These are phyloP conservation scores for Lapara coniferarum DNA, from an alignment of 2,888 invertebrate genomes.

Conservation along the genomic window DNA sequence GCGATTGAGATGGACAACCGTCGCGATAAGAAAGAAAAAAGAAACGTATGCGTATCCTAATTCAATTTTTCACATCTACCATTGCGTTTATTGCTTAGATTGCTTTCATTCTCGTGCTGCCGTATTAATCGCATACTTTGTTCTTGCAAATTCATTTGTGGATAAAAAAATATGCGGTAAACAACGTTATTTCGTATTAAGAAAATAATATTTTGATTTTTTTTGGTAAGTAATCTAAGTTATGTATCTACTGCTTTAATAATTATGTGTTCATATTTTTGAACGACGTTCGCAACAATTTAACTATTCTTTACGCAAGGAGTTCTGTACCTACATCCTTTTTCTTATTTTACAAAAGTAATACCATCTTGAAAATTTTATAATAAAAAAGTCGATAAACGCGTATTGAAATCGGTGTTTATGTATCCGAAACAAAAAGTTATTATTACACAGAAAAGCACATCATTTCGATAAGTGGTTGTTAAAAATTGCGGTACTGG, in stretches of 20 bases:
- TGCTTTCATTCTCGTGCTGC: constrained; percentile 10
- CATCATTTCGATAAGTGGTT: constrained; percentile 55
- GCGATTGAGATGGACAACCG: constrained; percentile 48
- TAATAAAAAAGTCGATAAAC: neutral
- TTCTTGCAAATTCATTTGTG: constrained; percentile 4
- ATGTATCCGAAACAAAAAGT: constrained; percentile 45
- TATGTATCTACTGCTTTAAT: too few relatives aligned
- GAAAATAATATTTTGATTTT: neutral
- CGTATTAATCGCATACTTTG: constrained; percentile 5
- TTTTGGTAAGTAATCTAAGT: neutral
- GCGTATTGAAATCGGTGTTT: constrained; percentile 41
- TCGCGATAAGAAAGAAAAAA: constrained; percentile 45
- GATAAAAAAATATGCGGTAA: neutral
- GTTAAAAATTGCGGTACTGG: constrained; percentile 62
- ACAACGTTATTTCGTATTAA: neutral
- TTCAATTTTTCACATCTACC: constrained; percentile 22
- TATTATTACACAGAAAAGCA: constrained; percentile 53
- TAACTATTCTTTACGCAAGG: too few relatives aligned
- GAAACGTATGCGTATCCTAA: constrained; percentile 35
- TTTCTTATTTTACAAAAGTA: neutral
- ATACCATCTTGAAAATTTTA: neutral
- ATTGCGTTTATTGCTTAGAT: constrained; percentile 14
- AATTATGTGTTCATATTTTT: too few relatives aligned
- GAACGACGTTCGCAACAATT: too few relatives aligned
- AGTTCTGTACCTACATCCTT: neutral